A percentile compares a stretch with the other conserved stretches of the same genome.
phyloP scores from a whole-genome alignment of 2,113 vertebrate genomes.

The Anhinga anhinga region DNA sequence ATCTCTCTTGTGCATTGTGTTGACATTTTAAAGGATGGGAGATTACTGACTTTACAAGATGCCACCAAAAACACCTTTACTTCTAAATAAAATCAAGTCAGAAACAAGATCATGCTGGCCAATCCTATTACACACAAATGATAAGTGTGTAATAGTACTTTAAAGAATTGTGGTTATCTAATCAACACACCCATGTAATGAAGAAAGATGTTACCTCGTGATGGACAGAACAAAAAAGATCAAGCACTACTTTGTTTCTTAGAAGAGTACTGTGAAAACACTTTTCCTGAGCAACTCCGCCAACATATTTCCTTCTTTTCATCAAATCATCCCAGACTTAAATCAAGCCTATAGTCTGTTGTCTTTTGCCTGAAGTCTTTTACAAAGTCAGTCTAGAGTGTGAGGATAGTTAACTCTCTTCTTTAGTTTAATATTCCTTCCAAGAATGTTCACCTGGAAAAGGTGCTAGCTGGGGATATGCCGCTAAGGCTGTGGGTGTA shows the following conservation, averaged over 20 bases:
- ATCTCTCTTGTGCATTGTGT: not conserved
- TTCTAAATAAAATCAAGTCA: not conserved
- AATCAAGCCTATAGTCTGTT: not conserved
- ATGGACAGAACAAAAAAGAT: not conserved
- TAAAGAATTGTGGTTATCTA: not conserved
- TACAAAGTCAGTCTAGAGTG: not conserved
- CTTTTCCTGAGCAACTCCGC: not conserved
- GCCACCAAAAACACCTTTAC: too few species aligned
- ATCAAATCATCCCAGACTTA: not conserved
- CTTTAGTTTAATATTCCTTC: conserved; percentile 37
- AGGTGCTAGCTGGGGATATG: conserved; percentile 81
- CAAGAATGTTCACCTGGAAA: conserved; percentile 79
- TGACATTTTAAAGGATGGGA: not conserved
- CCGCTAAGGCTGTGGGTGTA: conserved; percentile 69
- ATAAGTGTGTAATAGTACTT: too few species aligned
- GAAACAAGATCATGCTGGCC: too few species aligned
- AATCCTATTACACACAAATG: not conserved
- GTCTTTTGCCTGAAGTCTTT: not conserved
- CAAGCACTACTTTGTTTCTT: not conserved
- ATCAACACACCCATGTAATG: not conserved
- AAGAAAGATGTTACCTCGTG: not conserved
- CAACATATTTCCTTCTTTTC: not conserved
- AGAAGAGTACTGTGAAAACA: not conserved
- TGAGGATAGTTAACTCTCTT: conserved; percentile 20
- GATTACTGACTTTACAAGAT: not conserved